A percentile compares a stretch with the other conserved stretches of the same genome.
phyloP scores from a whole-genome alignment of 2,113 vertebrate genomes.

The Acinonyx jubatus region DNA sequence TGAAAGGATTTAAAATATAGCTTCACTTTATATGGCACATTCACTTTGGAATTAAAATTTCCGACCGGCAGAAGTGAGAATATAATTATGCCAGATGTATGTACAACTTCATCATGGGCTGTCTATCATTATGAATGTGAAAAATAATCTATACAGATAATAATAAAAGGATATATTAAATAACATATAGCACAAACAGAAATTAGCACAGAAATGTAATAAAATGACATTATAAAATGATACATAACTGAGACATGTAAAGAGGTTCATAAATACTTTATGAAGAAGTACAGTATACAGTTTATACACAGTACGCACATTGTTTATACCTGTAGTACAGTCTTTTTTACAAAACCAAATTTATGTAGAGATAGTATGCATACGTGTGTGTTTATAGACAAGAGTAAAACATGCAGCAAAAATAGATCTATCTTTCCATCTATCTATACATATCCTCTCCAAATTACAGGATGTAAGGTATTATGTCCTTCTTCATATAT shows the following conservation, averaged over 20 bases:
- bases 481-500: not conserved
- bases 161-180: not conserved
- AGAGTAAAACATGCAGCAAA: not conserved
- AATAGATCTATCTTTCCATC: not conserved
- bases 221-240: not conserved
- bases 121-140: not conserved
- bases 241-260: not conserved
- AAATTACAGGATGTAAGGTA: not conserved
- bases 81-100: not conserved
- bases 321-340: not conserved
- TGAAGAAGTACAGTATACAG: not conserved
- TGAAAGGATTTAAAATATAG: not conserved
- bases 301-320: not conserved
- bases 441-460: not conserved
- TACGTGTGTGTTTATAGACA: not conserved
- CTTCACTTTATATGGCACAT: not conserved
- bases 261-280: not conserved
- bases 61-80: not conserved
- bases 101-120: not conserved
- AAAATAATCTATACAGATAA: not conserved
- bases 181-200: not conserved
- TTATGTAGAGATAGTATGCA: not conserved
- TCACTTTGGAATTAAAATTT: slow-evolving; percentile 17
- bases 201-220: not conserved
- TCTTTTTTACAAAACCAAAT: slow-evolving; percentile 17